Conservation (phyloP, 2,113 vertebrate species). For the Chloropsis hardwickii region DNA sequence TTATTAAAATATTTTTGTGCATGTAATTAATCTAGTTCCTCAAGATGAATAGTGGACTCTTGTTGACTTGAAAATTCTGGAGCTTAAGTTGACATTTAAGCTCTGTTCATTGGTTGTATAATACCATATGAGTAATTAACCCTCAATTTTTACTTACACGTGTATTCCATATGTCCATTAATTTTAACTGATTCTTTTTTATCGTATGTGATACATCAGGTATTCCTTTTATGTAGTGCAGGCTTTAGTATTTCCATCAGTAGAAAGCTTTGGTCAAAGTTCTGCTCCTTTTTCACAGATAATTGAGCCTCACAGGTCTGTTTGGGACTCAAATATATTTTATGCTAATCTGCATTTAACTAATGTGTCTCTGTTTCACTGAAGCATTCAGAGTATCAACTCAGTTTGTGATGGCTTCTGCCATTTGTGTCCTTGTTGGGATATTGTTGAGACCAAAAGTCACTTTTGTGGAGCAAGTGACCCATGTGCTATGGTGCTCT, state of each 20-base stretch:
- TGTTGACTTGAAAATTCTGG: not conserved
- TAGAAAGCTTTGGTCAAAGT: not conserved
- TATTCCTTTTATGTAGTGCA: not conserved
- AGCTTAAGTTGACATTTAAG: not conserved
- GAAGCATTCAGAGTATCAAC: not conserved
- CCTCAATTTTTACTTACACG: not conserved
- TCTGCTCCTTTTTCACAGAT: not conserved
- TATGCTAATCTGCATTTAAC: not conserved
- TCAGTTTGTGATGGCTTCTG: not conserved
- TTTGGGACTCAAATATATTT: not conserved
- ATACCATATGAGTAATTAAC: not conserved
- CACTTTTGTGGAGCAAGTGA: not conserved
- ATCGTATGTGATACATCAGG: not conserved
- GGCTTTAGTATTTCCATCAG: not conserved
- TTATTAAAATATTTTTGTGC: not conserved
- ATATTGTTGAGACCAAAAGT: not conserved
- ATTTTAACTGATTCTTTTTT: not conserved
- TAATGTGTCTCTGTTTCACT: not conserved
- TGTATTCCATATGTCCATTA: not conserved
- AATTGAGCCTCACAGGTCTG: not conserved
- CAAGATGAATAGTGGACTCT: not conserved
- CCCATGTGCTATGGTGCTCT: not conserved
- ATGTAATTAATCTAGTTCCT: not conserved
- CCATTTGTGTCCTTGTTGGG: not conserved
- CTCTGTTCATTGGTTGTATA: not conserved